These are phyloP conservation scores for Eupsilia transversa DNA, from an alignment of 2,888 invertebrate genomes.

Conservation along the genomic window DNA sequence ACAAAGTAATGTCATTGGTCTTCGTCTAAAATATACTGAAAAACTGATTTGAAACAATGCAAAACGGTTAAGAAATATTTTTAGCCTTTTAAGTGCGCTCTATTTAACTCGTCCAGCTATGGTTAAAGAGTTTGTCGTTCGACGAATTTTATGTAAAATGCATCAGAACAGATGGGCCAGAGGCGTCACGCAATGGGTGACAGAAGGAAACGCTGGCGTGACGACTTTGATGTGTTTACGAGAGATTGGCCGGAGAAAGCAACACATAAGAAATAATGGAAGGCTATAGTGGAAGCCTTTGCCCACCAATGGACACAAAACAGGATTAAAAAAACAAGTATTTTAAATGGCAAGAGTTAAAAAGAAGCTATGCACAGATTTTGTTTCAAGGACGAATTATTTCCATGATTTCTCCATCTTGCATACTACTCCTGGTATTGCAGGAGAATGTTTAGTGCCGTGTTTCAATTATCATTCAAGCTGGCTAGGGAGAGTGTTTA, in stretches of 20 bases:
- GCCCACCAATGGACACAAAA: too few species aligned
- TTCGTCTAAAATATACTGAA: background rate
- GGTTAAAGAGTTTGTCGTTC: background rate
- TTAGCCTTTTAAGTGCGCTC: background rate
- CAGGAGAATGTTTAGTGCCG: conserved; percentile 74
- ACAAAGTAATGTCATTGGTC: background rate
- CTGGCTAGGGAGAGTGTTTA: conserved; percentile 78
- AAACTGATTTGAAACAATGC: background rate
- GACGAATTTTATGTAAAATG: background rate
- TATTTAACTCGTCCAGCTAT: background rate
- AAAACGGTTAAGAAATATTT: background rate
- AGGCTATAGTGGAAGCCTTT: background rate
- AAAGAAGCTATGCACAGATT: background rate
- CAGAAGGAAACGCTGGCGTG: background rate
- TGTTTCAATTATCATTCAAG: conserved; percentile 81
- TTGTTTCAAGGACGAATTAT: background rate
- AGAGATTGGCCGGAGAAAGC: background rate
- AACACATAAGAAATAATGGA: background rate
- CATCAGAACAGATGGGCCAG: background rate
- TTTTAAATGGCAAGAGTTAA: background rate
- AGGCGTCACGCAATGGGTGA: background rate
- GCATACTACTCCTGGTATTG: conserved; percentile 35
- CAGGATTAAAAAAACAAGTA: background rate
- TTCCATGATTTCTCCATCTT: conserved; percentile 36
- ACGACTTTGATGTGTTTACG: background rate